A percentile compares a stretch with the other conserved stretches of the same genome.
These are phyloP conservation scores for Apamea monoglypha DNA, from an alignment of 2,888 invertebrate genomes.

Conservation along the genomic window DNA sequence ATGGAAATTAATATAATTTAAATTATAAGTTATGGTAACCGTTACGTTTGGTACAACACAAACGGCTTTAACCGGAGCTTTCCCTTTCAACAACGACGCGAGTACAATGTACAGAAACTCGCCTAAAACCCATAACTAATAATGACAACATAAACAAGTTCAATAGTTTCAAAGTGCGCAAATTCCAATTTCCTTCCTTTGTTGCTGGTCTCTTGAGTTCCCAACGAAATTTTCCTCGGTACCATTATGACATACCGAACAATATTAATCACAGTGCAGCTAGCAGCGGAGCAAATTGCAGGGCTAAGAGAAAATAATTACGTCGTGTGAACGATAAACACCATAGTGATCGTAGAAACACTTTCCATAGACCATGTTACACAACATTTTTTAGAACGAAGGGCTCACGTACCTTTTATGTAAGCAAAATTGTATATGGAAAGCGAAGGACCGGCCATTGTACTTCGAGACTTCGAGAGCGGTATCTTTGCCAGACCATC, in stretches of 20 bases:
- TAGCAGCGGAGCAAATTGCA: constrained; percentile 41
- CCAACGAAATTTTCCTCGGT: constrained; percentile 45
- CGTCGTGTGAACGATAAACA: constrained; percentile 54
- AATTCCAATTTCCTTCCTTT: constrained; percentile 61
- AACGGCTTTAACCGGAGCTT: constrained; percentile 44
- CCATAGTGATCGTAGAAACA: constrained; percentile 53
- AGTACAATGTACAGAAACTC: constrained; percentile 51
- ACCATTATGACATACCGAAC: constrained; percentile 42
- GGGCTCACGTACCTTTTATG: constrained; percentile 56
- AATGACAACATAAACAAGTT: constrained; percentile 58
- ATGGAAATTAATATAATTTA: constrained; percentile 50
- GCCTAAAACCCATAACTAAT: constrained; percentile 57
- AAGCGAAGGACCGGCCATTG: constrained; percentile 47
- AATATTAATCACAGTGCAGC: constrained; percentile 45
- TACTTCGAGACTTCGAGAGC: constrained; percentile 37
- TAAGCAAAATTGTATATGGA: constrained; percentile 60
- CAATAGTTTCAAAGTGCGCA: constrained; percentile 39
- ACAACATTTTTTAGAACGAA: constrained; percentile 64
- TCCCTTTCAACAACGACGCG: constrained; percentile 48
- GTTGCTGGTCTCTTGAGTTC: constrained; percentile 31
- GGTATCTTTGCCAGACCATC: constrained; percentile 48
- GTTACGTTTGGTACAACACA: constrained; percentile 38
- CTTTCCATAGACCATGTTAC: constrained; percentile 65
- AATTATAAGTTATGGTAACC: constrained; percentile 47
- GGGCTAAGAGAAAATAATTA: constrained; percentile 56